These are phyloP conservation scores for Scaptodrosophila lebanonensis DNA, from an alignment of 1,140 invertebrate genomes.

Conservation along the genomic window DNA sequence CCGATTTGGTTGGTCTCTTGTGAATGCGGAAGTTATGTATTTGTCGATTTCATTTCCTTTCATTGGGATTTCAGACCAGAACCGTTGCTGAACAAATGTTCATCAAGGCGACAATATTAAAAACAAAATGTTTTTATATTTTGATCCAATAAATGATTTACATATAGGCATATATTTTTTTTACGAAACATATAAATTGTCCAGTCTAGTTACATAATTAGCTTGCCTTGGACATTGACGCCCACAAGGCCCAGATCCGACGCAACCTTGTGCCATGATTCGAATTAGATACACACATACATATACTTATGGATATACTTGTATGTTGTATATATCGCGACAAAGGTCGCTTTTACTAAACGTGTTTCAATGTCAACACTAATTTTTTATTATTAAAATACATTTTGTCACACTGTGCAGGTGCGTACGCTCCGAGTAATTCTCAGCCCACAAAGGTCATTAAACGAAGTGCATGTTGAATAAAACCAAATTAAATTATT, in stretches of 20 bases:
- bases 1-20: too few relatives aligned
- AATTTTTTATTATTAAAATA: conserved; percentile 4
- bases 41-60: too few relatives aligned
- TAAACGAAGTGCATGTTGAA: too few relatives aligned
- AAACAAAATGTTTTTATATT: too few relatives aligned
- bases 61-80: too few relatives aligned
- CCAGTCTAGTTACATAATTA: conserved; percentile 50
- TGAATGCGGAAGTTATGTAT: too few relatives aligned
- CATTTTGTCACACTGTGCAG: conserved; percentile 9
- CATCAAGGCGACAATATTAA: too few relatives aligned
- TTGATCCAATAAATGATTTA: background rate
- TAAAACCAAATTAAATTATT: too few relatives aligned
- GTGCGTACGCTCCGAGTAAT: background rate
- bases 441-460: conserved; percentile 50
- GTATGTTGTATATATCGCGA: too few relatives aligned
- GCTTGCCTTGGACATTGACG: conserved; percentile 41
- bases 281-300: conserved; percentile 46
- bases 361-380: conserved; percentile 43
- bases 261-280: conserved; percentile 47
- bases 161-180: background rate
- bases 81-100: too few relatives aligned
- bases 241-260: conserved; percentile 1
- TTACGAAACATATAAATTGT: conserved; percentile 4
- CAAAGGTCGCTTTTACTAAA: too few relatives aligned
- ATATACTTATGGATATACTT: too few relatives aligned